These are phyloP conservation scores for Ageneiosus marmoratus DNA, from an alignment of 2,113 vertebrate species.

Conservation along the genomic window DNA sequence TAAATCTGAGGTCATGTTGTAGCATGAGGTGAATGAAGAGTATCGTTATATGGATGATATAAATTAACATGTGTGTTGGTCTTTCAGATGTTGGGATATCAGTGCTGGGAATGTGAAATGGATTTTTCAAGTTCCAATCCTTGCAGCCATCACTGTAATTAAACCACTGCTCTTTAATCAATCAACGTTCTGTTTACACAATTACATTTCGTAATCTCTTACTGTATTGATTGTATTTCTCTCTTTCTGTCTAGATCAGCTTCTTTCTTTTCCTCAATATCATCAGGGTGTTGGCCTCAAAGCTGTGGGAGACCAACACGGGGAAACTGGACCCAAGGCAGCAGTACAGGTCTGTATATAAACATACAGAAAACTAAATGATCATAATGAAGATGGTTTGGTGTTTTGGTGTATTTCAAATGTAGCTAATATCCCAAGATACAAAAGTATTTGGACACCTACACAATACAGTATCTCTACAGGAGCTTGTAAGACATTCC, in stretches of 20 bases:
- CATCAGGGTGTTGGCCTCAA: constrained; percentile 79
- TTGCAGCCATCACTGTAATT: constrained; percentile 78
- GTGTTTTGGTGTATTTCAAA: no score
- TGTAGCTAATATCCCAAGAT: no score
- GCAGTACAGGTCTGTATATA: constrained; percentile 74
- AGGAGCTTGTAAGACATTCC: no score
- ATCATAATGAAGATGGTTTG: no score
- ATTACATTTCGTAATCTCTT: not conserved
- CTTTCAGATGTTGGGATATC: constrained; percentile 79
- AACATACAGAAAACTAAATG: not conserved
- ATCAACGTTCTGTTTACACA: not conserved
- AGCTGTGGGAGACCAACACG: constrained; percentile 82
- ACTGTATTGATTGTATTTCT: not conserved
- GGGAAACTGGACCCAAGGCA: constrained; percentile 79
- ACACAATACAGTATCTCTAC: no score
- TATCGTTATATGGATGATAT: not conserved
- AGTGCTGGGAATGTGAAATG: constrained; percentile 82
- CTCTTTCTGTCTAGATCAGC: constrained; percentile 70
- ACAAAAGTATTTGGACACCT: no score
- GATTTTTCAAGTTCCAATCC: constrained; percentile 83
- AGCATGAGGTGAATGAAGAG: not conserved
- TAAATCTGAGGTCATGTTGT: not conserved
- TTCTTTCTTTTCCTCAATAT: constrained; percentile 83
- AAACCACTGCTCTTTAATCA: not conserved
- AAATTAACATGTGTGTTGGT: not conserved